A percentile compares a stretch with the other conserved stretches of the same genome.
Conservation (phyloP, 2,888 invertebrate genomes). For the Eugnorisma glareosa region DNA sequence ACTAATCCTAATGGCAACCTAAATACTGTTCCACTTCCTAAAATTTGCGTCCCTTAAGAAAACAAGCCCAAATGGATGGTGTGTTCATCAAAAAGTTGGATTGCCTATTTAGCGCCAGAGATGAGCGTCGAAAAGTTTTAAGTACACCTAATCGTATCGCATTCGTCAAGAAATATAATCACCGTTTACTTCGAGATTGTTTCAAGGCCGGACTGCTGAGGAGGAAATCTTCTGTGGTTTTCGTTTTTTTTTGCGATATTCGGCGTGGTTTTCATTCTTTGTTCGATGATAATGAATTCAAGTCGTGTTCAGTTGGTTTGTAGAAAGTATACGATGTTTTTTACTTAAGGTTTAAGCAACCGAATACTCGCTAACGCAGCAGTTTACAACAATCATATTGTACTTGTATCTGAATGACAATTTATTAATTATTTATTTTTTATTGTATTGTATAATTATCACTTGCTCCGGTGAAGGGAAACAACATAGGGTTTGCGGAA, state of each 20-base stretch:
- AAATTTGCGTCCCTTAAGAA: conserved; percentile 29
- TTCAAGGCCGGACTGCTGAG: conserved; percentile 16
- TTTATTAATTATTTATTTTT: too few species aligned
- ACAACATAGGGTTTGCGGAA: too few species aligned
- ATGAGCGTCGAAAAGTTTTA: conserved; percentile 64
- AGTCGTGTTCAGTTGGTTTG: background rate
- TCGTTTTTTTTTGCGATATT: background rate
- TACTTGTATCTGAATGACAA: too few species aligned
- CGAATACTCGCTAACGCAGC: too few species aligned
- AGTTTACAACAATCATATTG: too few species aligned
- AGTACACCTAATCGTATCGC: conserved; percentile 67
- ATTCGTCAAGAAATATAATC: conserved; percentile 69
- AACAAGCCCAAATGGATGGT: conserved; percentile 57
- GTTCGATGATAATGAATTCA: background rate
- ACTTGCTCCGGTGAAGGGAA: too few species aligned
- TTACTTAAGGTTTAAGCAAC: too few species aligned
- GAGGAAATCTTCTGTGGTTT: background rate
- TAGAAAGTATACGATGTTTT: background rate
- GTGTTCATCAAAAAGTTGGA: conserved; percentile 76
- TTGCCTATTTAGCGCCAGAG: conserved; percentile 75
- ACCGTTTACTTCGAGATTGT: conserved; percentile 53
- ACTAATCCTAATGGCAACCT: conserved; percentile 11
- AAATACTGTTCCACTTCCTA: conserved; percentile 11
- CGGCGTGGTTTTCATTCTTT: background rate
- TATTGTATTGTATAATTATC: too few species aligned